Base-by-base conservation (phyloP, 2,113 vertebrate genomes). In the Datnioides undecimradiatus region DNA sequence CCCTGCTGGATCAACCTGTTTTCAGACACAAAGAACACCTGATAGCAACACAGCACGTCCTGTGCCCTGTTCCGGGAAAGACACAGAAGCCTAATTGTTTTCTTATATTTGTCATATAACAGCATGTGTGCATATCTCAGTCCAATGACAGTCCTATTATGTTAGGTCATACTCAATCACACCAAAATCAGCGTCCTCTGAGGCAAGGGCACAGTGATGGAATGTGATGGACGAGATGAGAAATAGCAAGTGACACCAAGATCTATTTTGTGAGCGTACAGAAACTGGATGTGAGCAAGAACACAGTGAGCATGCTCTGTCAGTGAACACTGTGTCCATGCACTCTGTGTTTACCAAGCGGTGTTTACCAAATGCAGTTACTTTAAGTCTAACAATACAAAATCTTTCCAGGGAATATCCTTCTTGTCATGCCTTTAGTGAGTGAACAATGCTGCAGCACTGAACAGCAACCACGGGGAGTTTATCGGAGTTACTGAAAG, bases 201-300 rank as follows among this genome's bases (percentile, higher is more conserved):
- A 67, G 67, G 64, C 71, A 92, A 85, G 80, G 76, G 40, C 63
- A 48, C 67, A 7, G 48, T 59, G 73, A 90, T 69, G 66, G 69
- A 84, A 84, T 55, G 60, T 84, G 82, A 90, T 87, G 79, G 74
- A 91, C 45, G 83, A 80, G 79, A 77, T 34, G 64, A 82, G 64
- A 69, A 82, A 86, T 55, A 76, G 17, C 86, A 76, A 88, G 81
- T 88, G 88, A 91, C 72, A 85, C 55, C 31, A 16, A 81, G 79
- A 87, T 88, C 58, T 72, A 73, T 85, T 84, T 73, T 78, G 46
- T 83, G 55, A 65, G 71, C 69, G 69, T 45, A 27, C 65, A 43
- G 59, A 57, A 79, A 89, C 31, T 70, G 49, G 66, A 64, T 75
- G 62, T 75, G 41, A 81, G 48, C 71, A 72, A 46, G 27, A 57